Percentiles rank a stretch among this genome's conserved stretches.
These are phyloP conservation scores for Meandrusa payeni DNA, from an alignment of 2,888 invertebrate species.

Conservation along the genomic window DNA sequence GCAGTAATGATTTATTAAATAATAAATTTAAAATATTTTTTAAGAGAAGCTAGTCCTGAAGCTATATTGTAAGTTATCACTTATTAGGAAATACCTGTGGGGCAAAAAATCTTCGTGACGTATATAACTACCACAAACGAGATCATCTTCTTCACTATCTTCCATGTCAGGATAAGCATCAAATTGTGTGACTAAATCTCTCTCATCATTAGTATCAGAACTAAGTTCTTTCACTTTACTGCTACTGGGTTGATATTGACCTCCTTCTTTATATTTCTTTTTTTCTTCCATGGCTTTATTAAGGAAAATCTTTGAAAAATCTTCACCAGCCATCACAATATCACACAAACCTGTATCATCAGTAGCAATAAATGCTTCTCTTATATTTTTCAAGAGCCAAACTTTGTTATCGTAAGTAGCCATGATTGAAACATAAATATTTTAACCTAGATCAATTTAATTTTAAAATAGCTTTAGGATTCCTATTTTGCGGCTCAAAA, in stretches of 20 bases:
- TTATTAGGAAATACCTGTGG: slow-evolving; percentile 69
- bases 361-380: slow-evolving; percentile 96
- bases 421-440: slow-evolving; percentile 75
- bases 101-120: slow-evolving; percentile 84
- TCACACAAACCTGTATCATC: slow-evolving; percentile 98
- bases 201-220: slow-evolving; percentile 56
- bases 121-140: slow-evolving; percentile 84
- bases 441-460: slow-evolving; percentile 4
- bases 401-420: slow-evolving; percentile 96
- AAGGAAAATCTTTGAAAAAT: slow-evolving; percentile 83
- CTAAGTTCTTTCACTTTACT: slow-evolving; percentile 54
- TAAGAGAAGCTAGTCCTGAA: too few species aligned
- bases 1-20: too few species aligned
- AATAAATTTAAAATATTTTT: too few species aligned
- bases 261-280: slow-evolving; percentile 53
- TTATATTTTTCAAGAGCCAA: slow-evolving; percentile 95
- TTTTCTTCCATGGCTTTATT: slow-evolving; percentile 67
- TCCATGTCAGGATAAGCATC: slow-evolving; percentile 89
- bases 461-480: slow-evolving; percentile 19
- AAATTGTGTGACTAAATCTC: slow-evolving; percentile 73
- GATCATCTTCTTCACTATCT: slow-evolving; percentile 89
- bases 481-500: slow-evolving; percentile 24
- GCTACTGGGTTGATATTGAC: slow-evolving; percentile 53
- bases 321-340: slow-evolving; percentile 93
- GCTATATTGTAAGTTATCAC: too few species aligned